Evolutionary conservation across 2,888 invertebrate species (phyloP).

Genomic region (Dexiosoma caninum): DNA sequence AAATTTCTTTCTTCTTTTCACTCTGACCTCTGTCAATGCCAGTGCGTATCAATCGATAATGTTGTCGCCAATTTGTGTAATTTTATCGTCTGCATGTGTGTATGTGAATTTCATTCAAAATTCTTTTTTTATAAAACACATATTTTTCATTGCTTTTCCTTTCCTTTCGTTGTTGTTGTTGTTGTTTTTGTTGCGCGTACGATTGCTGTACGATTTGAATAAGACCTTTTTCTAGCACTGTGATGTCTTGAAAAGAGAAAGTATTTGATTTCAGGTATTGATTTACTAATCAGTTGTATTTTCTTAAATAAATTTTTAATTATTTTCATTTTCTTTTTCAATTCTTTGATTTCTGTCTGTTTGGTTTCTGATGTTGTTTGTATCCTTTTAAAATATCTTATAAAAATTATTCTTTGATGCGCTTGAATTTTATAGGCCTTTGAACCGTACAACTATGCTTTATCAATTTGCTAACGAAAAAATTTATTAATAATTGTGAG

Average conservation of each 20-base stretch:
- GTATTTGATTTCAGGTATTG: constrained; percentile 6
- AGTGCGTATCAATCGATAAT: constrained; percentile 64
- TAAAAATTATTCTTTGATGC: constrained; percentile 46
- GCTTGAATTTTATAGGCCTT: constrained; percentile 2
- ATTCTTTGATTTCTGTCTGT: background rate
- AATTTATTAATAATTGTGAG: background rate
- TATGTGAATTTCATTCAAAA: constrained; percentile 39
- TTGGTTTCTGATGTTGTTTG: background rate
- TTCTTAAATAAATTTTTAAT: constrained; percentile 22
- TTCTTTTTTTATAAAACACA: background rate
- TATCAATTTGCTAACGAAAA: background rate
- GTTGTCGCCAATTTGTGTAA: constrained; percentile 72
- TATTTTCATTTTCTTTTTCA: constrained; percentile 20
- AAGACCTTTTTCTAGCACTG: constrained; percentile 47
- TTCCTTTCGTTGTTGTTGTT: background rate
- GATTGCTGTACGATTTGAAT: constrained; percentile 35
- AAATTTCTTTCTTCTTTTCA: background rate
- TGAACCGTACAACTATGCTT: background rate
- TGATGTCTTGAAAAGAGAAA: background rate
- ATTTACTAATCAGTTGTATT: background rate
- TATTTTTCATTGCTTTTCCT: constrained; percentile 17
- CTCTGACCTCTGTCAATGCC: constrained; percentile 53
- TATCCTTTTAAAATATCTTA: constrained; percentile 60
- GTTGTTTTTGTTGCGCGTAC: background rate
- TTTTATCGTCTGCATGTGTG: constrained; percentile 41